Base-by-base conservation (phyloP, 2,113 vertebrate genomes). In the Riparia riparia region DNA sequence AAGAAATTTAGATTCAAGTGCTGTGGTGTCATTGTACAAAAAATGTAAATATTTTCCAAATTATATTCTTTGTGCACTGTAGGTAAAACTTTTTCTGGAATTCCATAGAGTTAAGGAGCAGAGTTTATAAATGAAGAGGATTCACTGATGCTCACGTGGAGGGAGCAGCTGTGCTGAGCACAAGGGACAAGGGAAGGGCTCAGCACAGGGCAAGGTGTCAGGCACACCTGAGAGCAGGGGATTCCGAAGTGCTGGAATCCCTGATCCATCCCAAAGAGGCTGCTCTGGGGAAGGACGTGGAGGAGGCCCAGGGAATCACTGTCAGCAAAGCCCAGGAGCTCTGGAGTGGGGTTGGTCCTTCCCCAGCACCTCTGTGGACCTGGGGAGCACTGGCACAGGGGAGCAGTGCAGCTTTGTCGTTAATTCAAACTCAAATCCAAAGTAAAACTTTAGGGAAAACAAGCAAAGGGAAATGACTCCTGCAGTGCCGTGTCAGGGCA, bases 11-110 rank as follows among this genome's bases (percentile, higher is more conserved):
- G 94, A 90, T 94, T 89, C 28, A 78, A 89, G 95, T 96, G 92
- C 91, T 96, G 96, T 95, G 96, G 94, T 96, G 96, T 95, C 60
- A 44, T 10, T 97, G 97, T 96, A 97, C 82, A 96, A 64, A 96
- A 73, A 73, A 8, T 97, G 97, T 97, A 96, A 96, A 97, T 97
- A 97, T 56, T 93, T 96, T 94, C 95, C 84, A 81, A 79, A 73
- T 86, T 89, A 85, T 95, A 94, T 96, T 95, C 94, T 97, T 96
- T 96, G 96, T 97, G 95, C 97, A 89, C 96, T 94, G 87, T 86
- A 96, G 95, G 86, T 87, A 84, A 82, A 93, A 90, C 65, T 83
- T 83, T 70, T 86, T 86, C 91, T 95, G 89, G 86, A 89, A 89
- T 77, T 63, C 68, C 53, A 26, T 31, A 92, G 86, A 92, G 78